Percentiles rank a stretch among this genome's conserved stretches.
Conservation (phyloP, 2,888 invertebrate species). For the Drosophila colorata region DNA sequence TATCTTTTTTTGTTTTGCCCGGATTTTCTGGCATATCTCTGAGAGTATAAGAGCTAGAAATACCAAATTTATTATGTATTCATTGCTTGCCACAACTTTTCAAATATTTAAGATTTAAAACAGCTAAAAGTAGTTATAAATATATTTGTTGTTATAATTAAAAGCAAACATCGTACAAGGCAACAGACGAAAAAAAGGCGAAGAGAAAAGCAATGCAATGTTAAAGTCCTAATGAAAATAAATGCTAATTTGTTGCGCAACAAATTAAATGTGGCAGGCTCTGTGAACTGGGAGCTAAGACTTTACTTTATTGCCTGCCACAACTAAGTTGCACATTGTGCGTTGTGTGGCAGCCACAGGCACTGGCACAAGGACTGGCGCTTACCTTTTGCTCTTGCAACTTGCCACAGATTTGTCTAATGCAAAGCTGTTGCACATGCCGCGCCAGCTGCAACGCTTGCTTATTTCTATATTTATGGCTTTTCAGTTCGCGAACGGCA, state of each 20-base stretch:
- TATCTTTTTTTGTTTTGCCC: too few relatives aligned
- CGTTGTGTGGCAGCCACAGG: constrained; percentile 23
- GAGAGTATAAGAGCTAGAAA: too few relatives aligned
- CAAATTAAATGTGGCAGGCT: constrained; percentile 81
- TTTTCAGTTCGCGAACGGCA: constrained; percentile 32
- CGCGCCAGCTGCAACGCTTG: constrained; percentile 20
- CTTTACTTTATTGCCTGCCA: constrained; percentile 77
- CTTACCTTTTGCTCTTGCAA: constrained; percentile 23
- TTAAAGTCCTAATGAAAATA: constrained; percentile 78
- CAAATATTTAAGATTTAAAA: constrained; percentile 18
- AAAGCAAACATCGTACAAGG: constrained; percentile 58
- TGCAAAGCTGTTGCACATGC: constrained; percentile 61
- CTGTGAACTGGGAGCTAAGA: constrained; percentile 62
- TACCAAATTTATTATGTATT: too few relatives aligned
- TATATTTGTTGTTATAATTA: constrained; percentile 50
- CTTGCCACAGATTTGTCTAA: constrained; percentile 47
- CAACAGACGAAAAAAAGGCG: constrained; percentile 26
- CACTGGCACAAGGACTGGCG: background rate
- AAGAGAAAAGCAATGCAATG: constrained; percentile 33
- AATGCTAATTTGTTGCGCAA: constrained; percentile 84
- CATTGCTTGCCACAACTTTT: too few relatives aligned
- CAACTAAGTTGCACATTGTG: constrained; percentile 66
- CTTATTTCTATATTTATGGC: constrained; percentile 66
- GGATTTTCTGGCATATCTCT: too few relatives aligned
- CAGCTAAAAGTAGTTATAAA: constrained; percentile 13